Evolutionary conservation across 1,140 invertebrate genomes (phyloP).

Genomic region (Oncopodura yosiiana): DNA sequence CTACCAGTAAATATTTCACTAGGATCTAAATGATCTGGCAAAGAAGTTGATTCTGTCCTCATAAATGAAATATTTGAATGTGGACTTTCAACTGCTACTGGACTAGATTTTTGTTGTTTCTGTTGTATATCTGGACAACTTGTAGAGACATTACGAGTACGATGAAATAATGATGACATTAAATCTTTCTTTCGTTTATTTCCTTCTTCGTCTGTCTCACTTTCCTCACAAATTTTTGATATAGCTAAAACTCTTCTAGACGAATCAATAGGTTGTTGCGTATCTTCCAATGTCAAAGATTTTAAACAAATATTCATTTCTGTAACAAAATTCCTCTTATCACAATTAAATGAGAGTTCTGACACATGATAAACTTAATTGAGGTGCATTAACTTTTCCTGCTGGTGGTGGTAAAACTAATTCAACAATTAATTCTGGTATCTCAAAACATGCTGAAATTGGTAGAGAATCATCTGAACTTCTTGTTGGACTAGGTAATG

Average conservation of each 20-base stretch:
- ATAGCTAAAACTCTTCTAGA: conserved; percentile 41
- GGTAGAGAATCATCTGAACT: conserved; percentile 18
- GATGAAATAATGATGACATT: conserved; percentile 5
- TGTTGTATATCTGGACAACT: conserved; percentile 77
- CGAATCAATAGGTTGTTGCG: conserved; percentile 39
- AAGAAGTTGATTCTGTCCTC: conserved; percentile 41
- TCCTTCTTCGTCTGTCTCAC: neutral
- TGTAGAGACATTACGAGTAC: conserved; percentile 54
- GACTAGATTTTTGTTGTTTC: conserved; percentile 33
- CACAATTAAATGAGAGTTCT: conserved; percentile 26
- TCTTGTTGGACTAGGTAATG: conserved; percentile 31
- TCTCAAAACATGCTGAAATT: conserved; percentile 53
- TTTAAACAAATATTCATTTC: conserved; percentile 31
- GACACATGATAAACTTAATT: conserved; percentile 28
- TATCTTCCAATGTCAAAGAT: conserved; percentile 43
- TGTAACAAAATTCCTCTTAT: conserved; percentile 23
- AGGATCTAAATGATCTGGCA: conserved; percentile 59
- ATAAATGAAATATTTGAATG: conserved; percentile 34
- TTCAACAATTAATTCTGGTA: conserved; percentile 61
- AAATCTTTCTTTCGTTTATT: neutral
- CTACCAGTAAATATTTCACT: conserved; percentile 39
- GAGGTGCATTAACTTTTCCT: conserved; percentile 1
- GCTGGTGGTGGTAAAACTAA: conserved; percentile 42
- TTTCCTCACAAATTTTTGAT: conserved; percentile 22
- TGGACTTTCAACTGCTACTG: conserved; percentile 20